Conservation (phyloP, 2,888 invertebrate species). For the Cephus runcator region DNA sequence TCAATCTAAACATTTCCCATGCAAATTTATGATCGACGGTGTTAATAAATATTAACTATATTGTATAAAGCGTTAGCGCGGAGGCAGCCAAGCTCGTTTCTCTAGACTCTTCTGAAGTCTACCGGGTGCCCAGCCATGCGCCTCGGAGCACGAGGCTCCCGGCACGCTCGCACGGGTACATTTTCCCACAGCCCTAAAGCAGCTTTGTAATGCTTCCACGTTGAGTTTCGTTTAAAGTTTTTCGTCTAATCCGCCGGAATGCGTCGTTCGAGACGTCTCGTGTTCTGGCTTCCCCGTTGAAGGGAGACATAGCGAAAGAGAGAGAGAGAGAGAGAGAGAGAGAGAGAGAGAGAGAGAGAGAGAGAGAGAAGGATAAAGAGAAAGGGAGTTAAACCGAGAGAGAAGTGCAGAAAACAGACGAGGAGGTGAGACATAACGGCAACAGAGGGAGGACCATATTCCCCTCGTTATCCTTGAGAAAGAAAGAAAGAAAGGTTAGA, state of each 20-base stretch:
- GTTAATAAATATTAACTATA: constrained; percentile 19
- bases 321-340: background rate
- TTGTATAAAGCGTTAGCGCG: constrained; percentile 3
- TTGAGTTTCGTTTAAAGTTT: constrained; percentile 45
- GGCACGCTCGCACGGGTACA: constrained; percentile 7
- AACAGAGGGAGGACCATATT: background rate
- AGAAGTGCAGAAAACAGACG: background rate
- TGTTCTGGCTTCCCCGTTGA: background rate
- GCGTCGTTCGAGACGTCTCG: constrained; percentile 29
- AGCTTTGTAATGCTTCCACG: constrained; percentile 38
- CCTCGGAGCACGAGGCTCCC: constrained; percentile 6
- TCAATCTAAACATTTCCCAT: constrained; percentile 7
- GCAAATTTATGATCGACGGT: constrained; percentile 18
- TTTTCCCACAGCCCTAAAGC: constrained; percentile 19
- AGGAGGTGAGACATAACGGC: background rate
- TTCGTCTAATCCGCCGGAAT: constrained; percentile 44
- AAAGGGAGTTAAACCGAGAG: background rate
- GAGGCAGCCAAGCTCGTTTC: constrained; percentile 3
- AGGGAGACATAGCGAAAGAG: background rate
- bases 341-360: background rate
- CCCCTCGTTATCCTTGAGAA: background rate
- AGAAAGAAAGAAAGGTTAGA: background rate
- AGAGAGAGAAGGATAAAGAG: background rate
- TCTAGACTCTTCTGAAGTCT: constrained; percentile 7
- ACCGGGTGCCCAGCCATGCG: constrained; percentile 5